Conservation (phyloP, 2,797 vertebrate genomes). For the Acomys russatus region DNA sequence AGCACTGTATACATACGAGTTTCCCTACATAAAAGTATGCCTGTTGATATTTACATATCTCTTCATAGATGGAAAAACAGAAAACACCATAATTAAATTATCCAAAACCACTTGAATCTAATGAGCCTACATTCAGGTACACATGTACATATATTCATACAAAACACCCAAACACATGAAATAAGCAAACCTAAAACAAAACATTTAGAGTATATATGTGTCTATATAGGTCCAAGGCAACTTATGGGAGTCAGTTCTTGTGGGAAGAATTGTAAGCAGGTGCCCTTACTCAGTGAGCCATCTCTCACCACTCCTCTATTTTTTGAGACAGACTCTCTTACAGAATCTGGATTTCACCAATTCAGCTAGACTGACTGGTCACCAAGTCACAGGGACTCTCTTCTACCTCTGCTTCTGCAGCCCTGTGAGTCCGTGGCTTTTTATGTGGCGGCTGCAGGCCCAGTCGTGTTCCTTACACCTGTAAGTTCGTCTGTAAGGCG, state of each 20-base stretch:
- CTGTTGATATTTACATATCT: background rate
- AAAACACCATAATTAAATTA: background rate
- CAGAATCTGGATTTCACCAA: background rate
- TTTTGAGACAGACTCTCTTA: background rate
- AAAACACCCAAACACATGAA: background rate
- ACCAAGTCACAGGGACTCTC: background rate
- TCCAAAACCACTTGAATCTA: background rate
- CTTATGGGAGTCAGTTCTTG: background rate
- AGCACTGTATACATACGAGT: too few relatives aligned
- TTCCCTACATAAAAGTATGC: background rate
- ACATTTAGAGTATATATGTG: background rate
- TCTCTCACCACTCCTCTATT: background rate
- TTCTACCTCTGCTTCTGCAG: background rate
- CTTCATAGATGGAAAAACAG: background rate
- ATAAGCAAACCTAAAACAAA: background rate
- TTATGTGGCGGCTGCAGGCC: background rate
- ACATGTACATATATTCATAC: background rate
- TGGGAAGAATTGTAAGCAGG: too few relatives aligned
- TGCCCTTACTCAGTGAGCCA: background rate
- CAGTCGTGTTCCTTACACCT: background rate
- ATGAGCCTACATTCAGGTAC: background rate
- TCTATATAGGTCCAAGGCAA: background rate
- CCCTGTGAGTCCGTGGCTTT: background rate
- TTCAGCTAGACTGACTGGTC: background rate
- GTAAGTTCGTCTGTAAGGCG: background rate